These are phyloP conservation scores for Poeciliopsis presidionis DNA, from an alignment of 2,797 vertebrate species.

Conservation along the genomic window DNA sequence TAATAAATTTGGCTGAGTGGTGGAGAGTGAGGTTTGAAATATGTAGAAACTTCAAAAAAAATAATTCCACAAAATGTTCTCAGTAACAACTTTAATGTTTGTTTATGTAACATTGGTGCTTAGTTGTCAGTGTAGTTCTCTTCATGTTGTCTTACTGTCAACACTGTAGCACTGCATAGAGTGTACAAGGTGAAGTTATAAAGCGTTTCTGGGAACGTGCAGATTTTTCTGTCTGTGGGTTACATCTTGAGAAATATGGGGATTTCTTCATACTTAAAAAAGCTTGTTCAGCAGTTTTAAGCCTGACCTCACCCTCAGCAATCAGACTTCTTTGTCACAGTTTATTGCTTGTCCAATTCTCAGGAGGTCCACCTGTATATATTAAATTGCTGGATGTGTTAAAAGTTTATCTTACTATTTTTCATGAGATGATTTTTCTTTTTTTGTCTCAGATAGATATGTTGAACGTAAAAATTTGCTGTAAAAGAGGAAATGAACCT, in stretches of 20 bases:
- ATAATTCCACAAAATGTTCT: conserved; percentile 27
- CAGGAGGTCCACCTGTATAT: neutral
- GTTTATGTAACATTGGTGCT: conserved; percentile 22
- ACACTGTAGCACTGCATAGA: neutral
- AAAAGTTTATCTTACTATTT: neutral
- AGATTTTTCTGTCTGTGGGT: conserved; percentile 8
- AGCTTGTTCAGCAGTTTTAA: conserved; percentile 48
- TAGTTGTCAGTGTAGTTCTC: conserved; percentile 14
- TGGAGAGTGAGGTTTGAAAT: too few relatives aligned
- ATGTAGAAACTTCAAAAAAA: neutral
- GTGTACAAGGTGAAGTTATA: neutral
- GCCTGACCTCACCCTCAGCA: neutral
- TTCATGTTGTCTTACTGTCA: neutral
- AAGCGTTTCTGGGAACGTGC: neutral
- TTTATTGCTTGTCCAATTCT: neutral
- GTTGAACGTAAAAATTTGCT: neutral
- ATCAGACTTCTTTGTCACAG: neutral
- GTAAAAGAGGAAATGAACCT: conserved; percentile 4
- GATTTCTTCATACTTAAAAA: conserved; percentile 44
- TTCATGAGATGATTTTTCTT: neutral
- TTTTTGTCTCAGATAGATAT: neutral
- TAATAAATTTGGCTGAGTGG: neutral
- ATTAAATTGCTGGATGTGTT: neutral
- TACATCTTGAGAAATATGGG: conserved; percentile 42
- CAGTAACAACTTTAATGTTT: neutral